phyloP scores from a whole-genome alignment of 1,140 invertebrate genomes.

The Vanessa tameamea region DNA sequence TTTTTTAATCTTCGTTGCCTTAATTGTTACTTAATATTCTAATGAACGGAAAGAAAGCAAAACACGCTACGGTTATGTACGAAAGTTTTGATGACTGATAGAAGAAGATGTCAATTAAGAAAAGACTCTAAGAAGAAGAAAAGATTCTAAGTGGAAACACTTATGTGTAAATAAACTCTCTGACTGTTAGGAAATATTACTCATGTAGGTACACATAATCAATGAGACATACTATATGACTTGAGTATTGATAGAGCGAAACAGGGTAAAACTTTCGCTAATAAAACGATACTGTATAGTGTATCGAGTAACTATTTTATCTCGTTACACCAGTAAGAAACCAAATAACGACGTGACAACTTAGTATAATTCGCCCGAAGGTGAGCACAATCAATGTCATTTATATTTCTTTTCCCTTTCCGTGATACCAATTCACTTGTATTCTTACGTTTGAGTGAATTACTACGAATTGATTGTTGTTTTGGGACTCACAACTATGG shows the following conservation, averaged over 20 bases:
- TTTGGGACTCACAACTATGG: too few species aligned
- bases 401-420: slow-evolving; percentile 3
- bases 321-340: not conserved
- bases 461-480: not conserved
- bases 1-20: too few species aligned
- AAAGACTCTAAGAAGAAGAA: too few species aligned
- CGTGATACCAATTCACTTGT: not conserved
- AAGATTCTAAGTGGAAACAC: too few species aligned
- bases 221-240: not conserved
- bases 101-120: too few species aligned
- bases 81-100: too few species aligned
- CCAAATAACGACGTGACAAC: slow-evolving; percentile 13
- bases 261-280: not conserved
- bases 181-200: too few species aligned
- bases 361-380: slow-evolving; percentile 17
- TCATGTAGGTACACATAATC: not conserved
- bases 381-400: not conserved
- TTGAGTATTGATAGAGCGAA: not conserved
- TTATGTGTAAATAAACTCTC: too few species aligned
- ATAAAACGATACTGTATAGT: slow-evolving; percentile 9
- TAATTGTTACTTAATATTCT: too few species aligned
- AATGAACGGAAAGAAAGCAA: too few species aligned
- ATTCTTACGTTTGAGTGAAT: not conserved
- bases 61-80: too few species aligned
- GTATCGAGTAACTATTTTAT: slow-evolving; percentile 15